Evolutionary conservation across 1,140 invertebrate species (phyloP), one percentile per base, ranked within the genome.

Genomic region (Mizuhopecten yessoensis): DNA sequence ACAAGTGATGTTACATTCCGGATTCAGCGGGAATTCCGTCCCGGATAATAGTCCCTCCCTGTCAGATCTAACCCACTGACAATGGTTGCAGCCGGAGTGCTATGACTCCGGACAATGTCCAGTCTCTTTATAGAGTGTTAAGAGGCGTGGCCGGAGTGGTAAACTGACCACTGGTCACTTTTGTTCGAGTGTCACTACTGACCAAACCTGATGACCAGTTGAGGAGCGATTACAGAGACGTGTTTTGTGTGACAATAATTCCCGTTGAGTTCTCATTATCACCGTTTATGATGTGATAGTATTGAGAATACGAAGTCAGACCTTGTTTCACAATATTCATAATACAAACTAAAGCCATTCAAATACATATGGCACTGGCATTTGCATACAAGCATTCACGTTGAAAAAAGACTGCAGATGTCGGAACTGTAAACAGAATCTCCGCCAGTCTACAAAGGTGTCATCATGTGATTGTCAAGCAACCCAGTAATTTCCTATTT

Each of bases 121-220:
- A 75, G 57, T 75, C n/a, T 75, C 57, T 75, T 23, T 75, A 75
- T 75, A 29, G 57, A 75, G 57, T 75, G 57, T 75, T 75, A 75
- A 75, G 57, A 75, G 57, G 57, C n/a, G 57, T 75, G 57, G 23
- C 57, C 57, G 57, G 57, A 75, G 57, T 29, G n/a, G 57, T 75
- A 75, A 75, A 75, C 23, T 75, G 57, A 75, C 57, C 57, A 75
- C 57, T 75, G 57, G 57, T n/a, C 57, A 75, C 57, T 75, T 75
- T 75, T 75, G 57, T 75, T 75, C 23, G 11, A 75, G 57, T 75
- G 57, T 75, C 57, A 75, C 57, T 29, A 17, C 57, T 75, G 57
- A 75, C 57, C 57, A 75, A 75, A 75, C 57, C 57, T 75, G 57
- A 75, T 75, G 57, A 75, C 57, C 57, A 75, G 57, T 75, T 75